Percentiles rank a stretch among this genome's conserved stretches.
Evolutionary conservation across 2,113 vertebrate genomes (phyloP).

Genomic region (Chaetorhynchus papuensis): DNA sequence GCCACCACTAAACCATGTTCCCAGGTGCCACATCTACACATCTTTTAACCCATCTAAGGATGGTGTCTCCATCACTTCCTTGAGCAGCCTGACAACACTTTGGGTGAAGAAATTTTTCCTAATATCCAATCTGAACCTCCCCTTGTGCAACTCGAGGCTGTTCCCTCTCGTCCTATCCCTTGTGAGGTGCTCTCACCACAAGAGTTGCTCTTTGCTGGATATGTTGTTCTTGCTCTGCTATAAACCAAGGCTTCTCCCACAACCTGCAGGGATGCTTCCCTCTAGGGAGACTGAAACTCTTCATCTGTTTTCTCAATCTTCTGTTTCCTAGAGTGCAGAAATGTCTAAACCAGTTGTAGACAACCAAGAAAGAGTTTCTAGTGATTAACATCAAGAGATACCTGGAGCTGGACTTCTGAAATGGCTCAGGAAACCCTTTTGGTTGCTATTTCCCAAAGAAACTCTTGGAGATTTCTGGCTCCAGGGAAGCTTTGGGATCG

Average conservation of each 20-base stretch:
- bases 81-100: background rate
- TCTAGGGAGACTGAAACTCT: background rate
- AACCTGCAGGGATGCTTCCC: background rate
- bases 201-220: background rate
- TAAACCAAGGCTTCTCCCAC: background rate
- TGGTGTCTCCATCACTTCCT: background rate
- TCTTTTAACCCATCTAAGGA: background rate
- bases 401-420: background rate
- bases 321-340: background rate
- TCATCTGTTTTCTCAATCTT: background rate
- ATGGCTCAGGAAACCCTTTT: background rate
- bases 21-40: background rate
- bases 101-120: background rate
- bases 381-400: background rate
- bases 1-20: background rate
- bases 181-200: background rate
- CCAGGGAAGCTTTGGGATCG: background rate
- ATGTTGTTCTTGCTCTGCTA: background rate
- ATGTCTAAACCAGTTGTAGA: background rate
- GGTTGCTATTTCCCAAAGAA: background rate
- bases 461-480: background rate
- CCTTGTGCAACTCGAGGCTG: background rate
- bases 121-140: background rate
- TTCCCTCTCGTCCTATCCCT: fast-evolving
- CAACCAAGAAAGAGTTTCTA: background rate